Percentiles rank a stretch among this genome's conserved stretches.
These are phyloP conservation scores for Trogon melanurus DNA, from an alignment of 2,113 vertebrate species.

Conservation along the genomic window DNA sequence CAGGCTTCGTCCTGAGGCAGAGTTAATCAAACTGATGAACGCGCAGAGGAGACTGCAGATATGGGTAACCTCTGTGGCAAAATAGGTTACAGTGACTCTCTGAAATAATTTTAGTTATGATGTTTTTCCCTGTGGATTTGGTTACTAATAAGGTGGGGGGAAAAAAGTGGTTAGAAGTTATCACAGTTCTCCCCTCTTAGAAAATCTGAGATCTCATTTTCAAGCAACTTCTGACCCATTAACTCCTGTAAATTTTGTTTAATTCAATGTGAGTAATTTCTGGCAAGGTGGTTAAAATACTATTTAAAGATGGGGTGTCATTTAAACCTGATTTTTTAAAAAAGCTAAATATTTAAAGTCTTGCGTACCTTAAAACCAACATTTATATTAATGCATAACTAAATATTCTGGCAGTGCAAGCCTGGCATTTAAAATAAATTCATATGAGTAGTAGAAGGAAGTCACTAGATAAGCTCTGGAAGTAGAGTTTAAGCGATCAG, in stretches of 20 bases:
- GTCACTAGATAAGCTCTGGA: background rate
- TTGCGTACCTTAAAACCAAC: background rate
- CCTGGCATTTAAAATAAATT: constrained; percentile 1
- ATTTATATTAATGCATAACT: background rate
- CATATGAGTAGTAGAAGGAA: background rate
- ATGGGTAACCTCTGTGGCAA: fast-evolving
- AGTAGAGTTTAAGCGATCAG: background rate
- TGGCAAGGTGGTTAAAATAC: background rate
- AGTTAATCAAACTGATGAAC: background rate
- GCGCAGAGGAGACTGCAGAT: fast-evolving
- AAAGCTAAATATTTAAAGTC: constrained; percentile 9
- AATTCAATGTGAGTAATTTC: constrained; percentile 1
- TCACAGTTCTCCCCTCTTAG: background rate
- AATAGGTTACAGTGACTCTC: background rate
- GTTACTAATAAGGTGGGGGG: background rate
- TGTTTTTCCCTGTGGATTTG: background rate
- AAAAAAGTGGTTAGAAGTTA: background rate
- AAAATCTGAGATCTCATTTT: background rate
- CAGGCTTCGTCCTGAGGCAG: background rate
- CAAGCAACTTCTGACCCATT: background rate
- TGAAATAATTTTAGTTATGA: background rate
- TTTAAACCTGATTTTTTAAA: background rate
- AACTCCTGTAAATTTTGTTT: background rate
- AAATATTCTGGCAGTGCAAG: constrained; percentile 9
- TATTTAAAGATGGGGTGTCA: background rate